Base-by-base conservation (phyloP, 2,888 invertebrate genomes). In the Apodemia zela region DNA sequence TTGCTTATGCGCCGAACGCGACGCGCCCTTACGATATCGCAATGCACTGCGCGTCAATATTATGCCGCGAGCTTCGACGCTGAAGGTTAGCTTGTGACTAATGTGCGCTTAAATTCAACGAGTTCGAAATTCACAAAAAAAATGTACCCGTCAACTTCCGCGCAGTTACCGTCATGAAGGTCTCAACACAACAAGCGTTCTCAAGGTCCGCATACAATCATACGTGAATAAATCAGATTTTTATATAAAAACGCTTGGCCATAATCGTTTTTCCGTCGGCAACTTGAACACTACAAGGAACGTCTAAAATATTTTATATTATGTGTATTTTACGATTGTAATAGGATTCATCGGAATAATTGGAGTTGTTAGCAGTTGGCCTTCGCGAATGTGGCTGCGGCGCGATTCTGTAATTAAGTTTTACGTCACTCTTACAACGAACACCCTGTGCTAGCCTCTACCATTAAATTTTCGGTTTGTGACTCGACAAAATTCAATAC, bases 91-190 rank as follows among this genome's bases (percentile, higher is more conserved):
- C 81, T 74, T 79, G 80, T 87, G 88, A 88, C 87, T 89, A 89
- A 89, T 85, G 89, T 87, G 85, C 83, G 80, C 79, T 85, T 82
- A 82, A 87, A 85, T 80, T 81, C 83, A 81, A 84, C 88, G 78
- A 88, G 87, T 82, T 82, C 84, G 79, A 87, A 85, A 86, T 87
- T 87, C 83, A 86, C 88, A 89, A 90, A 91, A 90, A 91, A 86
- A 88, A 84, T 77, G 76, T 82, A 82, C 81, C 82, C 82, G 85
- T 77, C 87, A 80, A 89, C 89, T 91, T 91, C 90, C 90, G 90
- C 90, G 89, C 90, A 84, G 90, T 90, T 89, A 91, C 90, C 78
- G 82, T 81, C 87, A 87, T 84, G 89, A 90, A 90, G 90, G 90
- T 89, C 90, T 89, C 84, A 82, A 81, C 88, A 88, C 85, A 80